These are phyloP conservation scores for Silvanus unidentatus DNA, from an alignment of 2,888 invertebrate genomes.

Conservation along the genomic window DNA sequence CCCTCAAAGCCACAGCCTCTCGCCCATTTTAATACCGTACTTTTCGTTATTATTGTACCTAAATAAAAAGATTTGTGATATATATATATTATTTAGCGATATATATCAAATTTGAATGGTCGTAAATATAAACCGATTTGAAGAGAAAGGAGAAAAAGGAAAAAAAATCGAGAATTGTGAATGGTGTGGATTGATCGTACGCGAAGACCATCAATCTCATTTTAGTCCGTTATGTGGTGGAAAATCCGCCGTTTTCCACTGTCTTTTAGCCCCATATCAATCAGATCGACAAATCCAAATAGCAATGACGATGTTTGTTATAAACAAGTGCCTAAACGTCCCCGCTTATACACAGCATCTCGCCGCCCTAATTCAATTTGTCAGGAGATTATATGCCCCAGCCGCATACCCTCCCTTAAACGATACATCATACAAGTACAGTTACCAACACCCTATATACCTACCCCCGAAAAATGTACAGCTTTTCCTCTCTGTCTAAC, in stretches of 20 bases:
- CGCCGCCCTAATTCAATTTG: conserved; percentile 49
- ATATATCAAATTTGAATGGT: no score
- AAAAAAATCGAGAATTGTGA: conserved; percentile 11
- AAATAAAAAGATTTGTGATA: no score
- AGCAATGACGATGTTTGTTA: conserved; percentile 47
- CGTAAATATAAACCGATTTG: no score
- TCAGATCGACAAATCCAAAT: conserved; percentile 40
- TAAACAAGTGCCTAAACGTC: conserved; percentile 46
- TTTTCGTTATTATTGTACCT: no score
- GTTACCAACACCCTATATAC: conserved; percentile 29
- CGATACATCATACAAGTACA: conserved; percentile 45
- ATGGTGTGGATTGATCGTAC: conserved; percentile 16
- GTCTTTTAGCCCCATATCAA: conserved; percentile 25
- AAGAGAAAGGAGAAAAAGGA: no score
- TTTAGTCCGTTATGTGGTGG: conserved; percentile 12
- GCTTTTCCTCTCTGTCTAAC: no score
- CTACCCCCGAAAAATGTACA: no score
- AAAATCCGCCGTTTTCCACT: conserved; percentile 8
- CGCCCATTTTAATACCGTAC: no score
- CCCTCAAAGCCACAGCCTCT: no score
- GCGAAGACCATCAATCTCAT: conserved; percentile 21
- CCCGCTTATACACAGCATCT: conserved; percentile 32
- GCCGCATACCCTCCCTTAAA: conserved; percentile 45
- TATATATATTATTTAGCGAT: no score
- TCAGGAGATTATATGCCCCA: conserved; percentile 49